Evolutionary conservation across 2,888 invertebrate species (phyloP), one percentile per base, ranked within the genome.

Genomic region (Dryadula phaetusa): DNA sequence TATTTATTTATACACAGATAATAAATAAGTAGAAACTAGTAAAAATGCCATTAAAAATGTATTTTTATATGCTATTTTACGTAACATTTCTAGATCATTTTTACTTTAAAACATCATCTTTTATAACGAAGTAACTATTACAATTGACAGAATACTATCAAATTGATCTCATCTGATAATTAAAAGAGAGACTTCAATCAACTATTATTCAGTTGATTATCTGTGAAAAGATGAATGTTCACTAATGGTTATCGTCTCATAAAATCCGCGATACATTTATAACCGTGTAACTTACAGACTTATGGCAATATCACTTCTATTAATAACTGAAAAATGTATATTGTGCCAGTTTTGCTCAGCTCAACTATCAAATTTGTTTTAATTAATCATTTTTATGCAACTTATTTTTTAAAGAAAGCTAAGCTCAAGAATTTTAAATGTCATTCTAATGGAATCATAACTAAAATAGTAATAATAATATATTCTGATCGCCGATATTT

Each of bases 121-220:
- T 60, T 60, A 42, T 60, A 60, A 60, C 46, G 60, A 44, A 32
- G 60, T 60, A 44, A 7, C 25, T 60, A 46, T 18, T 32, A 32
- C 20, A 20, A 60, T 60, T 60, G 18, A 14, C 14, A 28, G 32
- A 32, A 44, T 28, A 28, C 18, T 60, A 60, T 60, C 32, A 32
- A 60, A 46, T 28, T 46, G 60, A 60, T 60, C 60, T 44, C 61
- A 61, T 61, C 47, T 62, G 46, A 62, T 62, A 62, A 47, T 49
- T 28, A 34, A 49, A 22, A 61, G n/a, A 58, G 44, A 46, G 37
- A 60, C 44, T 47, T 34, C 47, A 49, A 47, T 62, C 46, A 47
- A 37, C 49, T 28, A 56, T 54, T 64, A 49, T 67, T 64, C 32
- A 53, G 34, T 22, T 34, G 40, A 16, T 49, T 52, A 42, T 58